Evolutionary conservation across 1,140 invertebrate genomes (phyloP).

Genomic region (Magallana gigas): DNA sequence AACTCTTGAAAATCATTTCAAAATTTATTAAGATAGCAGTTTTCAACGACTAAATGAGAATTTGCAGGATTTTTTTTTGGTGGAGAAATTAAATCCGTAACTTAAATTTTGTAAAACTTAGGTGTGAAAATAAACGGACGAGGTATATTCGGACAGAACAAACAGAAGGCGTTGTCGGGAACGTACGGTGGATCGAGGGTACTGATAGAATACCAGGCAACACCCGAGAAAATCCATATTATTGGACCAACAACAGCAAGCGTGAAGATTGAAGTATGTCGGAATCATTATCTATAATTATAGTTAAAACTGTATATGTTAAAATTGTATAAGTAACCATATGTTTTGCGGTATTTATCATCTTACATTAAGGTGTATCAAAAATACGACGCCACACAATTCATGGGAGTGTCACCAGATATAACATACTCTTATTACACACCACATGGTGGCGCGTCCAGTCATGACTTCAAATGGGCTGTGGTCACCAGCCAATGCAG

Average conservation of each 20-base stretch:
- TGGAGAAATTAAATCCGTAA: neutral
- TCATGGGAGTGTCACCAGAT: conserved; percentile 53
- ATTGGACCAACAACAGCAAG: conserved; percentile 54
- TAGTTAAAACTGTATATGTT: neutral
- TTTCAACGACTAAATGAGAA: too few relatives aligned
- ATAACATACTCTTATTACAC: conserved; percentile 58
- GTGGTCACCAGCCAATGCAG: conserved; percentile 44
- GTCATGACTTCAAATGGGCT: conserved; percentile 37
- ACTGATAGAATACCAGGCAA: conserved; percentile 42
- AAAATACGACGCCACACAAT: conserved; percentile 47
- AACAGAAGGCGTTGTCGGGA: conserved; percentile 47
- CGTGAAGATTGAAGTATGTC: conserved; percentile 59
- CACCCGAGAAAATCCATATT: conserved; percentile 58
- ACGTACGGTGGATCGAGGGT: conserved; percentile 49
- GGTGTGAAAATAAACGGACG: conserved; percentile 58
- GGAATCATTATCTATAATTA: neutral
- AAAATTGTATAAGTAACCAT: neutral
- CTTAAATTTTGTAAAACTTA: conserved; percentile 23
- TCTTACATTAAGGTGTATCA: conserved; percentile 53
- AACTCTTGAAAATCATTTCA: too few relatives aligned
- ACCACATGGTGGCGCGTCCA: neutral
- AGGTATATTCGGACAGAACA: conserved; percentile 54
- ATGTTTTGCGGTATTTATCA: neutral
- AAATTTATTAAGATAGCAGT: too few relatives aligned
- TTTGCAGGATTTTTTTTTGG: too few relatives aligned